Evolutionary conservation across 2,797 vertebrate genomes (phyloP).

Genomic region (Spizella passerina): DNA sequence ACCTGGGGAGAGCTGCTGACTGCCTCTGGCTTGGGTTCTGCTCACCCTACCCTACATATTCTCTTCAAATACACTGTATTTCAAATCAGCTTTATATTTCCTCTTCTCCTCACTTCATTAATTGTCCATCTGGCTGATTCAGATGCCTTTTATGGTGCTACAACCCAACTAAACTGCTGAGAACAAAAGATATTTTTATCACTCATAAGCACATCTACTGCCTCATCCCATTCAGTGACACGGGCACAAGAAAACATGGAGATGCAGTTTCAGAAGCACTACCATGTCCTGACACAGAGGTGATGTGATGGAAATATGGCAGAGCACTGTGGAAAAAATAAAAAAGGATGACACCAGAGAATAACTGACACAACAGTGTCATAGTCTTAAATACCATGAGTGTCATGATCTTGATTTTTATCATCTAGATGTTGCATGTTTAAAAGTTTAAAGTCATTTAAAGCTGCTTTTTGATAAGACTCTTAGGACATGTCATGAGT

Average conservation of each 20-base stretch:
- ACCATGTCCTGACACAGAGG: not conserved
- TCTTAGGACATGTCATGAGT: not conserved
- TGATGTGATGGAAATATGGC: not conserved
- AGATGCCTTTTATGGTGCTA: not conserved
- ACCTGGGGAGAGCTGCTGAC: not conserved
- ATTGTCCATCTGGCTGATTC: not conserved
- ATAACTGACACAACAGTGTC: not conserved
- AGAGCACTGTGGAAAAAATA: not conserved
- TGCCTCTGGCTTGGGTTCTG: not conserved
- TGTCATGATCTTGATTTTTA: not conserved
- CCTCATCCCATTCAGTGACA: not conserved
- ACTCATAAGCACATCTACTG: not conserved
- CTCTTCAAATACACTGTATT: not conserved
- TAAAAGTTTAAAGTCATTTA: not conserved
- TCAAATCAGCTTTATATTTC: not conserved
- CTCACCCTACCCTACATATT: not conserved
- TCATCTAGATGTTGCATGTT: not conserved
- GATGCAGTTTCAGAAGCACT: not conserved
- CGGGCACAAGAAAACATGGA: not conserved
- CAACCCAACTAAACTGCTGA: not conserved
- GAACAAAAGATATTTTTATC: not conserved
- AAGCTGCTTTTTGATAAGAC: not conserved
- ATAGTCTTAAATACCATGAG: not conserved
- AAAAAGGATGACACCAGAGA: not conserved
- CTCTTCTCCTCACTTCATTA: not conserved